Conservation (phyloP, 2,888 invertebrate genomes). For the Polydrusus tereticollis region DNA sequence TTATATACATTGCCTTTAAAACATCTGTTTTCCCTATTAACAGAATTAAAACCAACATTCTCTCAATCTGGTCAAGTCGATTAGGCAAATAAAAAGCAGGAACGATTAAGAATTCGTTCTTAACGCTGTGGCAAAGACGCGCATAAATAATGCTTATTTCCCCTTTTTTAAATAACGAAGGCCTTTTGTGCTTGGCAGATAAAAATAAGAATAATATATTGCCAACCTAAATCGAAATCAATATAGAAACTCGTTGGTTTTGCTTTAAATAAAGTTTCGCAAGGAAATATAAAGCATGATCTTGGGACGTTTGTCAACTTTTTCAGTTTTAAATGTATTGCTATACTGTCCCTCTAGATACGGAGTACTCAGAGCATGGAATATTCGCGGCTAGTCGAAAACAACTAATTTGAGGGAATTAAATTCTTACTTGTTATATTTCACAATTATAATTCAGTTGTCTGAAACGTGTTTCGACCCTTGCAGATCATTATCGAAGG, state of each 20-base stretch:
- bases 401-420: too few species aligned
- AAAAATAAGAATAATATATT: conserved; percentile 49
- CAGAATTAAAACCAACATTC: conserved; percentile 37
- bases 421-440: too few species aligned
- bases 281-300: conserved; percentile 11
- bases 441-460: too few species aligned
- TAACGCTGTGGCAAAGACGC: conserved; percentile 41
- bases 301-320: background rate
- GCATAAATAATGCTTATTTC: conserved; percentile 46
- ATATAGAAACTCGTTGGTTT: conserved; percentile 41
- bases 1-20: background rate
- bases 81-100: conserved; percentile 44
- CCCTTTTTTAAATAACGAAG: conserved; percentile 44
- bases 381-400: too few species aligned
- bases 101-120: conserved; percentile 43
- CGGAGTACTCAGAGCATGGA: too few species aligned
- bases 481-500: too few species aligned
- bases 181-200: conserved; percentile 45
- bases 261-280: background rate
- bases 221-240: conserved; percentile 45
- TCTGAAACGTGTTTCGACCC: too few species aligned
- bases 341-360: too few species aligned
- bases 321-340: background rate
- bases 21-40: conserved; percentile 23
- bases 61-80: conserved; percentile 42